Percentiles rank a stretch among this genome's conserved stretches.
Evolutionary conservation across 1,140 invertebrate species (phyloP).

Genomic region (Muscidifurax raptorellus): DNA sequence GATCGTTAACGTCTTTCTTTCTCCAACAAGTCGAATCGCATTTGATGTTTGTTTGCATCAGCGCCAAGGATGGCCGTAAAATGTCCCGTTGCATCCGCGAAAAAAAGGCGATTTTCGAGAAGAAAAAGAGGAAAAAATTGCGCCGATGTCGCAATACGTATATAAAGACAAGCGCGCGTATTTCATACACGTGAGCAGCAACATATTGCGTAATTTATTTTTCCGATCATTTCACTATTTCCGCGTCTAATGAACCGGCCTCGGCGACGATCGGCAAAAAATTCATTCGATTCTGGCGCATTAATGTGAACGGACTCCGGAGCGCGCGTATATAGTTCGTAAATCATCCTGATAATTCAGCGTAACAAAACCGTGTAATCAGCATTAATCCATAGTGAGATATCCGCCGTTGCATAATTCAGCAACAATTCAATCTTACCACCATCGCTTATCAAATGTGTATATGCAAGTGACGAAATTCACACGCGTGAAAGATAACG

Average conservation of each 20-base stretch:
- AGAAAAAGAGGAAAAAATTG: neutral
- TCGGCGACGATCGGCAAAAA: neutral
- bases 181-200: too few species aligned
- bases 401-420: too few species aligned
- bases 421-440: too few species aligned
- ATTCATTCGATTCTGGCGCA: neutral
- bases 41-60: too few species aligned
- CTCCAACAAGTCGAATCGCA: neutral
- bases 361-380: too few species aligned
- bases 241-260: neutral
- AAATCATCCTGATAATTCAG: too few species aligned
- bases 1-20: constrained; percentile 37
- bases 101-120: constrained; percentile 1
- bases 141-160: neutral
- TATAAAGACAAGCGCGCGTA: neutral
- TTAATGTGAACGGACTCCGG: too few species aligned
- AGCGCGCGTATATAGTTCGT: too few species aligned
- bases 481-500: neutral
- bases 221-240: neutral
- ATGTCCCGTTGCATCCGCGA: neutral
- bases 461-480: too few species aligned
- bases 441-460: too few species aligned
- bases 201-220: neutral
- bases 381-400: too few species aligned
- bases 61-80: neutral